Base-by-base conservation (phyloP, 2,888 invertebrate species). In the Sialis lutaria region DNA sequence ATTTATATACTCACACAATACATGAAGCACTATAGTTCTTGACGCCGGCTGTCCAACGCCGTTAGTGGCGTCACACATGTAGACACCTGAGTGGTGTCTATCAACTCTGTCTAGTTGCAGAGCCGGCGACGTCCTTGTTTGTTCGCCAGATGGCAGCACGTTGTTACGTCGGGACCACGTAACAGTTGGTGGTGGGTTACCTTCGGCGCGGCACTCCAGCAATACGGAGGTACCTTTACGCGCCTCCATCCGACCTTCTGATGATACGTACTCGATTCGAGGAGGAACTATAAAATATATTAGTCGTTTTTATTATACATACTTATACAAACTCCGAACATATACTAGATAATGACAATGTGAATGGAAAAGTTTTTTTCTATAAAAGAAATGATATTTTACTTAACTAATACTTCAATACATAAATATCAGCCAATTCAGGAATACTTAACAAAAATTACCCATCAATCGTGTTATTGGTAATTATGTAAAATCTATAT, bases 51-150 rank as follows among this genome's bases (percentile, higher is more conserved):
- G 70, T 12, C 77, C 77, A 45, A 78, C 75, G 12, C 74, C 75
- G 58, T 78, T 78, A 56, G 68, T 70, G 34, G 77, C 77, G 32
- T 71, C 71, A 58, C 78, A 78, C 55, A 75, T 71, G 60, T 76
- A 77, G 46, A 72, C 68, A 37, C 77, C 77, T 37, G 75, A 75
- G 56, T 76, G 75, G 57, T 75, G 75, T 50, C 77, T 64, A 57
- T 75, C 75, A 47, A 76, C 77, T 55, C 71, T 68, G 55, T 76
- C 74, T 55, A 79, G 68, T 48, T 70, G 69, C 51, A 77, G 67
- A 49, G 71, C 68, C 50, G 73, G 70, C 34, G 76, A 75, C 54
- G 73, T 69, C 37, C 73, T 66, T 49, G 74, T 74, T 60, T 76
- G 75, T 52, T 77, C 77, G 45, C 77, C 78, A 49, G 67, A 67